phyloP scores from a whole-genome alignment of 2,888 invertebrate genomes.

The Reticulitermes lucifugus region DNA sequence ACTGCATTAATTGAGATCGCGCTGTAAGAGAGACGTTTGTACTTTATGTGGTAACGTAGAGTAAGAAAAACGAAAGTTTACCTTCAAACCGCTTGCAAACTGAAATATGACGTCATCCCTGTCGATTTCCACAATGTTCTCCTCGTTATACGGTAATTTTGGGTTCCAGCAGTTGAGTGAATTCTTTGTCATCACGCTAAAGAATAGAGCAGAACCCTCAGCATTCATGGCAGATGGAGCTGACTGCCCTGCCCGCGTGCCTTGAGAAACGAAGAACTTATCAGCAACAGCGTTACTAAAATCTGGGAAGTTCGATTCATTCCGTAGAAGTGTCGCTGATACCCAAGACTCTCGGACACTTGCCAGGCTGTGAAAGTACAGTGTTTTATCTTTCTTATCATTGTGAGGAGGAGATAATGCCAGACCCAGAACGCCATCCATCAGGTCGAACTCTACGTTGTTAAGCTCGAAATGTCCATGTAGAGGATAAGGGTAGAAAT shows the following conservation, averaged over 20 bases:
- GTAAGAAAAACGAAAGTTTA: conserved; percentile 57
- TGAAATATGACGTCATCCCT: conserved; percentile 73
- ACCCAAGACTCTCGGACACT: conserved; percentile 75
- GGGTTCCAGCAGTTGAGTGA: conserved; percentile 82
- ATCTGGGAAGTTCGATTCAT: conserved; percentile 66
- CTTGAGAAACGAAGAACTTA: conserved; percentile 65
- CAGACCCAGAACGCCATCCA: conserved; percentile 78
- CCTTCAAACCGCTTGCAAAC: conserved; percentile 80
- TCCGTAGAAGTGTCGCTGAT: conserved; percentile 71
- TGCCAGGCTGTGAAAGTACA: conserved; percentile 79
- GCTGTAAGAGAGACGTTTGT: too few relatives aligned
- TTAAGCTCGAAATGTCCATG: conserved; percentile 55
- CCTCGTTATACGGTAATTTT: conserved; percentile 65
- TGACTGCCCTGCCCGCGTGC: conserved; percentile 69
- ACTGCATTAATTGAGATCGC: too few relatives aligned
- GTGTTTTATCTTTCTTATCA: conserved; percentile 63
- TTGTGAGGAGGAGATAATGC: conserved; percentile 65
- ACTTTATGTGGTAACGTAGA: too few relatives aligned
- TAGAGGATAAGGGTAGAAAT: conserved; percentile 74
- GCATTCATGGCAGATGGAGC: conserved; percentile 79
- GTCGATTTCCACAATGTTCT: conserved; percentile 69
- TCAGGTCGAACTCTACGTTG: conserved; percentile 75
- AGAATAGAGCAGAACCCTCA: conserved; percentile 75
- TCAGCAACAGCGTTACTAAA: conserved; percentile 67
- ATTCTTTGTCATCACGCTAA: conserved; percentile 75